Evolutionary conservation across 2,797 vertebrate genomes (phyloP), one percentile per base, ranked within the genome.

Genomic region (Hoplostethus atlanticus): DNA sequence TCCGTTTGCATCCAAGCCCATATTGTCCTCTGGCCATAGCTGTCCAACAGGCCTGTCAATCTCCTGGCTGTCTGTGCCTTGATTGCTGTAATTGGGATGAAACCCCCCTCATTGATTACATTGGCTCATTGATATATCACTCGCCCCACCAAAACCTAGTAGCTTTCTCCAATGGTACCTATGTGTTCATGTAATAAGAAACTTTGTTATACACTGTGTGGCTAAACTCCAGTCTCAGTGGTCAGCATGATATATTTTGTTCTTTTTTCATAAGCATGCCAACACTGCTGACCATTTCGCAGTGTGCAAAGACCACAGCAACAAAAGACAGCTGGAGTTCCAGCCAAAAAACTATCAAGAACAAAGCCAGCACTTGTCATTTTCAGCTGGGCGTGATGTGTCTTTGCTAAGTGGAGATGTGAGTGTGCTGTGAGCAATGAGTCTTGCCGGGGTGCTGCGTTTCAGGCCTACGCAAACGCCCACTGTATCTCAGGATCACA

Each of bases 301-400:
- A 68, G 44, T 61, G 70, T 81, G 60, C 75, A 69, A 79, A 69
- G 64, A 80, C 73, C 78, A 80, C 73, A 79, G 80, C 80, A 85
- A 84, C 83, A 83, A 76, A 58, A 80, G 79, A 81, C 83, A 89
- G 84, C 81, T 83, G 81, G 80, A 76, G 64, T 76, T 77, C 76
- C 70, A 77, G 66, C 48, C 52, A 28, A 69, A 59, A 42, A 76
- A 75, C 56, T n/a, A 57, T 44, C n/a, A 10, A 79, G 73, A 83
- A 79, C 65, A 84, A 86, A 89, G 85, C 58, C 79, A 72, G 72
- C 68, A 64, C 69, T 79, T 79, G 86, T 85, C 82, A 81, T 80
- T 85, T 88, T 87, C 74, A 79, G 84, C 73, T 81, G 72, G 54
- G 77, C 70, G 78, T 73, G 80, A 85, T 80, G 68, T 64, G 71